Evolutionary conservation across 2,797 vertebrate species (phyloP).

Genomic region (Melanotaenia trifasciata): DNA sequence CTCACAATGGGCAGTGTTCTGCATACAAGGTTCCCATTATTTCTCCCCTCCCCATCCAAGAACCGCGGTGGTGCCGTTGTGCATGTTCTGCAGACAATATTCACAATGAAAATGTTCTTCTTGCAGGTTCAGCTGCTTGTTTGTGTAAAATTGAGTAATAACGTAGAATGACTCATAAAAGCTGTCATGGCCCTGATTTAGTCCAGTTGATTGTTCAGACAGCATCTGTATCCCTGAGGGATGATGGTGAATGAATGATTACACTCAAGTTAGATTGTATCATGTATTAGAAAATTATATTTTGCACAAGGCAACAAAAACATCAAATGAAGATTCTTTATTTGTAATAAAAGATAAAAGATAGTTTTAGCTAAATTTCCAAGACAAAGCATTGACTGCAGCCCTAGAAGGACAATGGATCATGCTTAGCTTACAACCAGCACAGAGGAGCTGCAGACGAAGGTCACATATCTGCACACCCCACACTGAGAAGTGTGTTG

Average conservation of each 20-base stretch:
- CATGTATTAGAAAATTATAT: slow-evolving; percentile 24
- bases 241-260: slow-evolving; percentile 44
- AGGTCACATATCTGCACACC: slow-evolving; percentile 70
- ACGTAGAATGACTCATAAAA: slow-evolving; percentile 62
- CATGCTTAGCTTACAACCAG: slow-evolving; percentile 34
- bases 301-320: background rate
- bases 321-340: background rate
- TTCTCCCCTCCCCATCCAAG: slow-evolving; percentile 15
- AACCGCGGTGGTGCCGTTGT: slow-evolving; percentile 39
- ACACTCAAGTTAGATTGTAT: slow-evolving; percentile 30
- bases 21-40: slow-evolving; percentile 71
- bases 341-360: background rate
- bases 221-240: slow-evolving; percentile 49
- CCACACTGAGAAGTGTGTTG: slow-evolving; percentile 58
- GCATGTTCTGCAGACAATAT: slow-evolving; percentile 46
- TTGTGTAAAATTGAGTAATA: slow-evolving; percentile 45
- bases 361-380: background rate
- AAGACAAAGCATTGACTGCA: slow-evolving; percentile 8
- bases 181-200: slow-evolving; percentile 51
- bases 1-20: slow-evolving; percentile 76
- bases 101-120: slow-evolving; percentile 71
- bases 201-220: slow-evolving; percentile 53
- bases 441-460: slow-evolving; percentile 45
- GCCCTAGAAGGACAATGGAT: slow-evolving; percentile 42
- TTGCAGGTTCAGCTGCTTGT: slow-evolving; percentile 52